phyloP scores from a whole-genome alignment of 2,888 invertebrate species.

The Epinotia nisella region DNA sequence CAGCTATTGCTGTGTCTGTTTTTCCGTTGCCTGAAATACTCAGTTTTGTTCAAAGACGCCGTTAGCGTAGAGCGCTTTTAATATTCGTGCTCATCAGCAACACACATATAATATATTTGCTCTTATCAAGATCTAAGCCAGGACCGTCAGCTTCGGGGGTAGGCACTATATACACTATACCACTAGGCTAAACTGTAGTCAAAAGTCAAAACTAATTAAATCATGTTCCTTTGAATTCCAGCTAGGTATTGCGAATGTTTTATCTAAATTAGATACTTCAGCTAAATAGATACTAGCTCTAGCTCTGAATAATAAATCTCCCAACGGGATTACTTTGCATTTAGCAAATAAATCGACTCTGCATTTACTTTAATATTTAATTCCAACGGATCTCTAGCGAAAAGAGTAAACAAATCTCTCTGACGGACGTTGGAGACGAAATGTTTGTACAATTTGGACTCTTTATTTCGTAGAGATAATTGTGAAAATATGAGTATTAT shows the following conservation, averaged over 20 bases:
- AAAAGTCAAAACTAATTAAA: not conserved
- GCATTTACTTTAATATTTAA: constrained; percentile 24
- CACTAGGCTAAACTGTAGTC: no score
- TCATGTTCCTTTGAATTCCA: not conserved
- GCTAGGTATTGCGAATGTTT: not conserved
- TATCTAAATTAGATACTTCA: not conserved
- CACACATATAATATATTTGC: no score
- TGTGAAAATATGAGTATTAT: not conserved
- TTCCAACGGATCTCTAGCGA: constrained; percentile 1
- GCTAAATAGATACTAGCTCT: not conserved
- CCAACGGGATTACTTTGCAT: constrained; percentile 20
- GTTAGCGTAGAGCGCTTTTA: no score
- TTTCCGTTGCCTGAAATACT: no score
- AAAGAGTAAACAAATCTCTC: constrained; percentile 16
- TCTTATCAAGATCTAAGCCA: no score
- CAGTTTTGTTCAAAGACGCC: no score
- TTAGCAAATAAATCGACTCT: constrained; percentile 32
- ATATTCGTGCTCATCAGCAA: no score
- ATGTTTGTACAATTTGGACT: constrained; percentile 1
- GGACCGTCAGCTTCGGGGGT: no score
- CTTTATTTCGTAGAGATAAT: not conserved
- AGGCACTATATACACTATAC: no score
- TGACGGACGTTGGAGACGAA: not conserved
- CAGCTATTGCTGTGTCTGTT: no score
- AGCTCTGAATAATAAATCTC: constrained; percentile 9